phyloP scores from a whole-genome alignment of 2,888 invertebrate genomes.

The Auanema sp. region DNA sequence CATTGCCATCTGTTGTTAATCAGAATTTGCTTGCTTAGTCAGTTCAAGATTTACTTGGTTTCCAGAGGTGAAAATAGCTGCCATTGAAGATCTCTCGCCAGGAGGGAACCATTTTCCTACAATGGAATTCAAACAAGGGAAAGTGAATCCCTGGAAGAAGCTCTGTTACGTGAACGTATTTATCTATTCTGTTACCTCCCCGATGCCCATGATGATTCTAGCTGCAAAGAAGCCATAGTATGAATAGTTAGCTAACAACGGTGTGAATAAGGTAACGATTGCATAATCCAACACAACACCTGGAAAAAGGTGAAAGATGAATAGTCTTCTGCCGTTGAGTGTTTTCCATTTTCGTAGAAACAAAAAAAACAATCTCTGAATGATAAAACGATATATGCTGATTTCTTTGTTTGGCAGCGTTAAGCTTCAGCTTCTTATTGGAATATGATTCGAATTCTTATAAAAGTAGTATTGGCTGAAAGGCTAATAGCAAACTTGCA shows the following conservation, averaged over 20 bases:
- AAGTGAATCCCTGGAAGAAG: constrained; percentile 39
- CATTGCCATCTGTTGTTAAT: neutral
- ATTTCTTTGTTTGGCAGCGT: no score
- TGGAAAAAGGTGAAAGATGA: constrained; percentile 5
- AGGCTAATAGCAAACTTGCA: no score
- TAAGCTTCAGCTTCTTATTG: no score
- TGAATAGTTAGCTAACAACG: constrained; percentile 38
- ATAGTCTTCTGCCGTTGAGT: neutral
- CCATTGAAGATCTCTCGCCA: constrained; percentile 42
- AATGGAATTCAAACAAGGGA: constrained; percentile 38
- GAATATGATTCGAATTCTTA: no score
- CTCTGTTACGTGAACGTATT: no score
- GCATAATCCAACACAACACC: constrained; percentile 31
- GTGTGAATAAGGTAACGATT: constrained; percentile 34
- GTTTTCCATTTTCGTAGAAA: neutral
- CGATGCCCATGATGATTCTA: constrained; percentile 52
- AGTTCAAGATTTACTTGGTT: constrained; percentile 34
- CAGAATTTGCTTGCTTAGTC: no score
- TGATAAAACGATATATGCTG: no score
- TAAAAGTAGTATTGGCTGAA: no score
- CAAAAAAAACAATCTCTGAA: neutral
- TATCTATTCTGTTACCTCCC: constrained; percentile 31
- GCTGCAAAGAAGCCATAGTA: constrained; percentile 38
- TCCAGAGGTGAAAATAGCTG: constrained; percentile 54
- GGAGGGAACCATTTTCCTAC: constrained; percentile 50